Base-by-base conservation (phyloP, 2,888 invertebrate species). In the Hofmannophila pseudospretella region DNA sequence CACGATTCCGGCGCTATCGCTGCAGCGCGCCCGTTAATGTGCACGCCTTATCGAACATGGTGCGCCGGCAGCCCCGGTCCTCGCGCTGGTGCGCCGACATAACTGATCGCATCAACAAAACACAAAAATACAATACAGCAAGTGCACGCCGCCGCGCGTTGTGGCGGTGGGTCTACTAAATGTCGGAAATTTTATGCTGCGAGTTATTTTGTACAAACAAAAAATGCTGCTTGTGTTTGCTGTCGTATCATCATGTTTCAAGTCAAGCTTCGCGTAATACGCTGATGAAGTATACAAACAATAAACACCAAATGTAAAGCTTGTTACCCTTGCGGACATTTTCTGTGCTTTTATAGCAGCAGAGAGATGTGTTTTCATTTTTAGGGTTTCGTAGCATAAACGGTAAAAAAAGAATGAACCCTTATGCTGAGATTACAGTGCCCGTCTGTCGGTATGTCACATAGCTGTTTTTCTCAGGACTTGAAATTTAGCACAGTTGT, bases 1-100 rank as follows among this genome's bases (percentile, higher is more conserved):
- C 82, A 79, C 77, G 72, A 84, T 75, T 77, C 71, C 65, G 69
- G 61, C 74, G 80, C 78, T 85, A 85, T 82, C 81, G 81, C 69
- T 76, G 74, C 80, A 78, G 67, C 62, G 68, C 60, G 67, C 66
- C 65, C 68, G 75, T 79, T 84, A 81, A 84, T 84, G 85, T 81
- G 78, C 77, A 71, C 68, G 76, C 77, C 81, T 84, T 86, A 84
- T 84, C 86, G 77, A 75, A 67, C 67, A 57, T 55, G 63, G 51
- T 58, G 65, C 55, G 54, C 52, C 40, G 34, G 48, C 45, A 53
- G 49, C 53, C 56, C 53, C 49, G 50, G 53, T 41, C 38, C 33
- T 36, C 36, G 44, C 33, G 41, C 39, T 41, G 38, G 36, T 32
- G 39, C 57, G 58, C 59, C 55, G 47, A 65, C 68, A 69, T 69